phyloP scores from a whole-genome alignment of 2,797 vertebrate species.

The Podarcis siculus region DNA sequence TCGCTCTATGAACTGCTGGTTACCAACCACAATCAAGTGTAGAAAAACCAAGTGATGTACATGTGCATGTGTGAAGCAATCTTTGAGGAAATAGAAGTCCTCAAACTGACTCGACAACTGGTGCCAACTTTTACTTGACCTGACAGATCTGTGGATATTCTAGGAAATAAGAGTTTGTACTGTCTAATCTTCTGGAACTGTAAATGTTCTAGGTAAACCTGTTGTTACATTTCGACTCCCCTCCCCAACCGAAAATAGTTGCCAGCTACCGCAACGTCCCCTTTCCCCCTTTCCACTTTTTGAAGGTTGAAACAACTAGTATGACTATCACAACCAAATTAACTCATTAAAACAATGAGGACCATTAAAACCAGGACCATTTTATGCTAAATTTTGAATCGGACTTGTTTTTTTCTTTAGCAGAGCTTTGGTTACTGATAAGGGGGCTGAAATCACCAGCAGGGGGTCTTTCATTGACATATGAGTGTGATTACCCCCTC shows the following conservation, averaged over 20 bases:
- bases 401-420: background rate
- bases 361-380: background rate
- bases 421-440: background rate
- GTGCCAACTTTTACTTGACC: too few relatives aligned
- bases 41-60: too few relatives aligned
- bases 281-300: constrained; percentile 27
- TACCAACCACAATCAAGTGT: too few relatives aligned
- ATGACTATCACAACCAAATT: background rate
- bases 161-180: too few relatives aligned
- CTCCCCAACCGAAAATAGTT: constrained; percentile 42
- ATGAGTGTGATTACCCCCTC: too few relatives aligned
- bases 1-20: too few relatives aligned
- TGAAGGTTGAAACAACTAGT: constrained; percentile 18
- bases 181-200: too few relatives aligned
- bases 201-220: background rate
- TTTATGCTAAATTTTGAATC: background rate
- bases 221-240: constrained; percentile 45
- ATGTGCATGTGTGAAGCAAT: too few relatives aligned
- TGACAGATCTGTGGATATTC: too few relatives aligned
- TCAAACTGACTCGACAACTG: too few relatives aligned
- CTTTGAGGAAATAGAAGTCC: too few relatives aligned
- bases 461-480: background rate
- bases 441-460: background rate
- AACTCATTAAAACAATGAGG: background rate
- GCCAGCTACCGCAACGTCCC: background rate